Percentiles rank a stretch among this genome's conserved stretches.
Evolutionary conservation across 2,113 vertebrate species (phyloP).

Genomic region (Hydrolagus affinis): DNA sequence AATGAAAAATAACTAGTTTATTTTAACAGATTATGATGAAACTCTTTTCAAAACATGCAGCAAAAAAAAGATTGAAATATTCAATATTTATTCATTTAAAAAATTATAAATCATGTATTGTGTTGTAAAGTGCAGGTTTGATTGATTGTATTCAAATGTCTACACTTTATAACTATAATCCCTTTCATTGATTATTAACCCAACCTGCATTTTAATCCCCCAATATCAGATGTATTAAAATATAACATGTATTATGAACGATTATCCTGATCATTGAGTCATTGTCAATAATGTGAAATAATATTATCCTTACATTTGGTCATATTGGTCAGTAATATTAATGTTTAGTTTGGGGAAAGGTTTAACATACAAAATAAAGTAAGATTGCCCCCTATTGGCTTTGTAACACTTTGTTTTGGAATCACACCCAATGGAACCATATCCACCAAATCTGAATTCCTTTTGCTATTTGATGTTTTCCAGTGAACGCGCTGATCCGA

Average conservation of each 20-base stretch:
- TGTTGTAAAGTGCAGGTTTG: no score
- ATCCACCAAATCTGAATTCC: neutral
- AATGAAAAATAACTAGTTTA: no score
- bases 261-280: neutral
- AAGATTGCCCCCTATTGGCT: neutral
- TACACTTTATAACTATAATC: no score
- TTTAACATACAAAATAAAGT: neutral
- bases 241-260: neutral
- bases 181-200: no score
- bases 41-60: no score
- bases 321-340: neutral
- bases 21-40: no score
- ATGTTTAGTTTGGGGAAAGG: neutral
- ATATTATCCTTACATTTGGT: neutral
- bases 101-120: no score
- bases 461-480: conserved; percentile 36
- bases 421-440: neutral
- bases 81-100: no score
- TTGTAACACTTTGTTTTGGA: neutral
- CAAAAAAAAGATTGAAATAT: no score
- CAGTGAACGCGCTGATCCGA: conserved; percentile 87
- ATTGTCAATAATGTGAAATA: neutral
- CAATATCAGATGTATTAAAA: no score
- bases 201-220: no score
- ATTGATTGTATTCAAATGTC: no score